Percentiles rank a stretch among this genome's conserved stretches.
phyloP scores from a whole-genome alignment of 2,888 invertebrate species.

The Amorpha juglandis region DNA sequence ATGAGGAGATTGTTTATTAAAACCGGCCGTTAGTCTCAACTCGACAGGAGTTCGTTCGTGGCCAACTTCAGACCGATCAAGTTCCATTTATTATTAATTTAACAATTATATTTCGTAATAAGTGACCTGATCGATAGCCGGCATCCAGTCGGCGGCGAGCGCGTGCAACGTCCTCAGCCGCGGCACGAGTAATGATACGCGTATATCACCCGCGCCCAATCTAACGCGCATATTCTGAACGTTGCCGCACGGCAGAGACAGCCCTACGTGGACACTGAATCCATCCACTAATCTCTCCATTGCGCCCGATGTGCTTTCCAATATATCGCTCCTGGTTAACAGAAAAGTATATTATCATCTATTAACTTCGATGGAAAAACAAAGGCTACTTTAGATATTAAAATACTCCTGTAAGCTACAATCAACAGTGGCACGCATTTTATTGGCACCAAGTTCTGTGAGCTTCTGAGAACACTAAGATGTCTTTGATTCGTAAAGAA shows the following conservation, averaged over 20 bases:
- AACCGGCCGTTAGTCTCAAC: no score
- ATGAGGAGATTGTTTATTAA: no score
- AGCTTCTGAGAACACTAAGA: no score
- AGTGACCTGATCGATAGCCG: slow-evolving; percentile 45
- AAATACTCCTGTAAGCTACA: no score
- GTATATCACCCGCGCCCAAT: slow-evolving; percentile 46
- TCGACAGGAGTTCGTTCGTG: no score
- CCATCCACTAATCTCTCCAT: slow-evolving; percentile 61
- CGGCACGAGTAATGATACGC: slow-evolving; percentile 56
- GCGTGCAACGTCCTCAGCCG: slow-evolving; percentile 58
- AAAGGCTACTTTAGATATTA: no score
- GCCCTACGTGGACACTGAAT: slow-evolving; percentile 51
- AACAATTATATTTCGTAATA: background rate
- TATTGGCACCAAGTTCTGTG: no score
- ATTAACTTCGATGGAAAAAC: no score
- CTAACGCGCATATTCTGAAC: slow-evolving; percentile 43
- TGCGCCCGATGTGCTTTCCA: slow-evolving; percentile 65
- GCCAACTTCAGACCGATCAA: background rate
- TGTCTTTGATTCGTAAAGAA: no score
- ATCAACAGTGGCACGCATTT: no score
- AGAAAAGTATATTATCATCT: background rate
- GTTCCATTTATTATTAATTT: background rate
- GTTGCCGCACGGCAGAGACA: slow-evolving; percentile 37
- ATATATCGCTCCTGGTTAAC: slow-evolving; percentile 65
- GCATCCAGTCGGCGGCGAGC: slow-evolving; percentile 58